These are phyloP conservation scores for Apamea epomidion DNA, from an alignment of 2,888 invertebrate genomes.

Conservation along the genomic window DNA sequence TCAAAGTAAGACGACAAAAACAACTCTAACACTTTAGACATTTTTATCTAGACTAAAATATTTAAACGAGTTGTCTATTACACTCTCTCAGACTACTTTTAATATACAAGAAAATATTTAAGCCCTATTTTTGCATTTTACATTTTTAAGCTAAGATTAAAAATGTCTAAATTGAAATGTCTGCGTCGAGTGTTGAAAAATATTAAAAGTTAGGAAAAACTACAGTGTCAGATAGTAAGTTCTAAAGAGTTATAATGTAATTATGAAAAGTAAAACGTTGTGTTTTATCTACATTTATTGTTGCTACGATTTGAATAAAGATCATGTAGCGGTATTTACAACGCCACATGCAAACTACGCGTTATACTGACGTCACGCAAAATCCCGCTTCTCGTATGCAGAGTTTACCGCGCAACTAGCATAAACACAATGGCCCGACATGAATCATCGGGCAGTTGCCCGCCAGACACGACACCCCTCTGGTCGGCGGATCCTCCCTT, in stretches of 20 bases:
- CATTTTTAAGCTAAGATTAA: background rate
- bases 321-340: no score
- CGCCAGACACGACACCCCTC: no score
- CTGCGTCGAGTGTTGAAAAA: background rate
- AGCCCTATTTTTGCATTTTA: background rate
- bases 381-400: no score
- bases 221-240: background rate
- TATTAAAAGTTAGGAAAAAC: background rate
- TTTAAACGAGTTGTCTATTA: slow-evolving; percentile 9
- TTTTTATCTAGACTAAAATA: slow-evolving; percentile 10
- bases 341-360: no score
- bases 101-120: slow-evolving; percentile 3
- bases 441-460: no score
- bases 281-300: background rate
- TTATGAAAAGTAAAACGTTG: background rate
- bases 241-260: background rate
- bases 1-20: background rate
- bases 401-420: no score
- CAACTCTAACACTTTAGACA: background rate
- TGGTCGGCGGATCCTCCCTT: no score
- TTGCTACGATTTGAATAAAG: background rate
- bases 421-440: no score
- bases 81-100: background rate
- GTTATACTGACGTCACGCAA: no score
- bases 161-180: slow-evolving; percentile 2